A percentile compares a stretch with the other conserved stretches of the same genome.
phyloP scores from a whole-genome alignment of 2,113 vertebrate genomes.

The Vidua macroura region DNA sequence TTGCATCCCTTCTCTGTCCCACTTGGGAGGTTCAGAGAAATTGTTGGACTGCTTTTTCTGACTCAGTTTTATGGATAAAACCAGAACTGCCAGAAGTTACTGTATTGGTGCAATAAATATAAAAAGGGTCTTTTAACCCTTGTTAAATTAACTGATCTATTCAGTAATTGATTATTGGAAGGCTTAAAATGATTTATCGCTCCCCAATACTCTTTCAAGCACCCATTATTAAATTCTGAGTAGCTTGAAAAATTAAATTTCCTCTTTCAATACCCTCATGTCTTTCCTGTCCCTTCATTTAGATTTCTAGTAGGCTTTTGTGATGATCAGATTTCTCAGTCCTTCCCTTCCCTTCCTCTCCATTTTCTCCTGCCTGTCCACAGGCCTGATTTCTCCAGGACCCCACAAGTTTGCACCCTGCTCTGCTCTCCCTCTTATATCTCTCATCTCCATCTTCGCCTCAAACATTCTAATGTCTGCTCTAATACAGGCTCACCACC shows the following conservation, averaged over 20 bases:
- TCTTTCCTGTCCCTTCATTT: not conserved
- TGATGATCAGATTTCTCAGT: not conserved
- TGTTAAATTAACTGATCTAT: not conserved
- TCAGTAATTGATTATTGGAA: not conserved
- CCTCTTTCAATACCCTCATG: not conserved
- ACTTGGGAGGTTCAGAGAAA: not conserved
- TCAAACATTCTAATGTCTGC: not conserved
- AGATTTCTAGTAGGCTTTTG: not conserved
- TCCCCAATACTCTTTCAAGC: not conserved
- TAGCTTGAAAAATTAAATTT: not conserved
- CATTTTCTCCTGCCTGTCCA: not conserved
- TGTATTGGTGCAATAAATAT: not conserved
- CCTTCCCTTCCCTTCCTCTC: not conserved
- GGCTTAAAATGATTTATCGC: not conserved
- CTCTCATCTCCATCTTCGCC: not conserved
- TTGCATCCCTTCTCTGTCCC: not conserved
- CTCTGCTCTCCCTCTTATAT: not conserved
- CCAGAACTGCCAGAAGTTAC: not conserved
- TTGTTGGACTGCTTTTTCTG: not conserved
- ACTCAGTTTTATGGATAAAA: not conserved
- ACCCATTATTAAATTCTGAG: not conserved
- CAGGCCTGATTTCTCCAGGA: not conserved
- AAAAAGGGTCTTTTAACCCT: not conserved
- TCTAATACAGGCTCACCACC: not conserved
- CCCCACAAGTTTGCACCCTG: not conserved